Evolutionary conservation across 1,140 invertebrate genomes (phyloP).

Genomic region (Phthorimaea operculella): DNA sequence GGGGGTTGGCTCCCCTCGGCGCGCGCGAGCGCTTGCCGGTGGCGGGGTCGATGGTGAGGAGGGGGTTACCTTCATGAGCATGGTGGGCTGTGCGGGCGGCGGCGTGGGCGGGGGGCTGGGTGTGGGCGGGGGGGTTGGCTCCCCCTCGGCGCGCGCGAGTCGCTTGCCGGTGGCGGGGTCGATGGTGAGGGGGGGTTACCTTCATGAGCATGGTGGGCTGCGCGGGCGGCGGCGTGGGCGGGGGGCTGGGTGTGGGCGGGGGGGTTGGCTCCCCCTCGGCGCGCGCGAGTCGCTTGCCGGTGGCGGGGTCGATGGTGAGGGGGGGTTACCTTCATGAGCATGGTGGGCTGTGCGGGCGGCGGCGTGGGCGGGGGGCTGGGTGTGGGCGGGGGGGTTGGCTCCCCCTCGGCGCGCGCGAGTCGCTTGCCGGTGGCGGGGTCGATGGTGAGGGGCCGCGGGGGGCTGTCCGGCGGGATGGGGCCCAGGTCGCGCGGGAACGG

Average conservation of each 20-base stretch:
- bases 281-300: conserved; percentile 67
- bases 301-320: conserved; percentile 75
- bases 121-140: conserved; percentile 66
- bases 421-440: conserved; percentile 73
- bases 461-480: conserved; percentile 72
- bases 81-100: conserved; percentile 28
- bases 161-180: conserved; percentile 73
- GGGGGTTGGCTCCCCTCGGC: conserved; percentile 72
- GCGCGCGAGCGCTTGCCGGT: conserved; percentile 72
- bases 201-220: conserved; percentile 49
- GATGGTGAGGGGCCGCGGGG: conserved; percentile 74
- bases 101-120: conserved; percentile 39
- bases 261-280: conserved; percentile 73
- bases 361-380: conserved; percentile 43
- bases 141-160: conserved; percentile 73
- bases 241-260: conserved; percentile 50
- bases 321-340: conserved; percentile 62
- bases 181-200: conserved; percentile 72
- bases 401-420: conserved; percentile 74
- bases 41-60: conserved; percentile 74
- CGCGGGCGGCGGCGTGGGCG: conserved; percentile 38
- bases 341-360: conserved; percentile 28
- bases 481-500: conserved; percentile 71
- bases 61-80: conserved; percentile 67
- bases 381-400: conserved; percentile 69